These are phyloP conservation scores for Cantharis nigra DNA, from an alignment of 2,888 invertebrate genomes.

Conservation along the genomic window DNA sequence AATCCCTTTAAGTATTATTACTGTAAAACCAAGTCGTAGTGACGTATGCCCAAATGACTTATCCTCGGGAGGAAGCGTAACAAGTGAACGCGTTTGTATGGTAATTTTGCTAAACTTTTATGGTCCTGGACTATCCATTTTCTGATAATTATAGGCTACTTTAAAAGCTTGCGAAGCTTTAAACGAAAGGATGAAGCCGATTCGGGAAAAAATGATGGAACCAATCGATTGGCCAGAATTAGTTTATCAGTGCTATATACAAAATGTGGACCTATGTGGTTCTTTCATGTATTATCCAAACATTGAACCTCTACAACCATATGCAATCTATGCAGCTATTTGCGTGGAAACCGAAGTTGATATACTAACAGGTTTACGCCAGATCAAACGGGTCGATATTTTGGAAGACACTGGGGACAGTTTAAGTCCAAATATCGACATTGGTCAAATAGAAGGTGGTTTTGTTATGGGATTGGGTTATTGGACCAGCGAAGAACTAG, in stretches of 20 bases:
- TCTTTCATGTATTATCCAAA: not conserved
- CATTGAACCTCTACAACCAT: not conserved
- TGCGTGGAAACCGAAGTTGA: slow-evolving; percentile 69
- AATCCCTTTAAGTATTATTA: slow-evolving; percentile 68
- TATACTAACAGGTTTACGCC: slow-evolving; percentile 57
- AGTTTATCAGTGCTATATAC: slow-evolving; percentile 57
- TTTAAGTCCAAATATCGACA: not conserved
- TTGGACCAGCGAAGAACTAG: not conserved
- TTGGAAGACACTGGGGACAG: slow-evolving; percentile 64
- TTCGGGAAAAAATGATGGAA: slow-evolving; percentile 56
- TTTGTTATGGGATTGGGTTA: not conserved
- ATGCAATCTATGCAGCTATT: slow-evolving; percentile 63
- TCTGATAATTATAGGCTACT: not conserved
- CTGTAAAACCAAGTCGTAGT: slow-evolving; percentile 68
- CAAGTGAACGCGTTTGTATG: slow-evolving; percentile 68
- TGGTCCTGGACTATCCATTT: too few species aligned
- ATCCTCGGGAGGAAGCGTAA: slow-evolving; percentile 69
- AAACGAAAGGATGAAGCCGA: slow-evolving; percentile 65
- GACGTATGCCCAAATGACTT: slow-evolving; percentile 69
- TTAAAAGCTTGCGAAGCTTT: slow-evolving; percentile 37
- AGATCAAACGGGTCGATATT: slow-evolving; percentile 69
- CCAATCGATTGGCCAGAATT: slow-evolving; percentile 62
- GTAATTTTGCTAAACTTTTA: not conserved
- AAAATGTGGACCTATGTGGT: slow-evolving; percentile 60
- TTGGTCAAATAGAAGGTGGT: not conserved